These are phyloP conservation scores for Caenorhabditis briggsae DNA, from an alignment of 1,140 invertebrate species.

Conservation along the genomic window DNA sequence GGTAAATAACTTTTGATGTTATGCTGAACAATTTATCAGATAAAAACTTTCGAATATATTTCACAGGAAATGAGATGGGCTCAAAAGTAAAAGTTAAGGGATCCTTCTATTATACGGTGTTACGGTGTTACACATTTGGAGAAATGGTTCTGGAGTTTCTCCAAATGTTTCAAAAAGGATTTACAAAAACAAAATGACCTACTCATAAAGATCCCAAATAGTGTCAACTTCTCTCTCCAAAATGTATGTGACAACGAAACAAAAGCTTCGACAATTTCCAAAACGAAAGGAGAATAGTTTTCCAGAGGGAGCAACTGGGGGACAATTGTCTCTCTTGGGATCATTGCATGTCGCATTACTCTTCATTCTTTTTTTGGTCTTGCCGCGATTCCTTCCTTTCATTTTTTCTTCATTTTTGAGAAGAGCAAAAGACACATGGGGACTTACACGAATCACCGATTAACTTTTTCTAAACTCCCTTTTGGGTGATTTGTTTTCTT, in stretches of 20 bases:
- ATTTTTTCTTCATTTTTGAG: constrained; percentile 12
- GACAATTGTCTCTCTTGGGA: constrained; percentile 52
- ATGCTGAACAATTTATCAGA: too few species aligned
- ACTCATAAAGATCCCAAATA: neutral
- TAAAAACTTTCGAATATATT: too few species aligned
- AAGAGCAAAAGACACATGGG: neutral
- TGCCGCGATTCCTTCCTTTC: constrained; percentile 20
- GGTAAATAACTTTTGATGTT: too few species aligned
- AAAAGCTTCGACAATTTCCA: neutral
- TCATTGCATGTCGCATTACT: constrained; percentile 54
- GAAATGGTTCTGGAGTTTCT: too few species aligned
- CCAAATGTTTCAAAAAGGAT: too few species aligned
- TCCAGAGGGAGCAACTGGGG: neutral
- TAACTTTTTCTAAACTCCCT: constrained; percentile 23
- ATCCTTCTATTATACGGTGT: too few species aligned
- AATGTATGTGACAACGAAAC: constrained; percentile 21
- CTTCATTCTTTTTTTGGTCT: constrained; percentile 45
- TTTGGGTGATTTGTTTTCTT: constrained; percentile 4
- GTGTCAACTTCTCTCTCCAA: constrained; percentile 2
- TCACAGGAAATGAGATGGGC: too few species aligned
- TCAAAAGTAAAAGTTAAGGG: too few species aligned
- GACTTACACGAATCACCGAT: constrained; percentile 26
- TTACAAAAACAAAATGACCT: too few species aligned
- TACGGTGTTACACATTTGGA: too few species aligned
- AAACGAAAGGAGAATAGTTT: neutral